phyloP scores from a whole-genome alignment of 1,140 invertebrate genomes.

The Tetramorium simillimum region DNA sequence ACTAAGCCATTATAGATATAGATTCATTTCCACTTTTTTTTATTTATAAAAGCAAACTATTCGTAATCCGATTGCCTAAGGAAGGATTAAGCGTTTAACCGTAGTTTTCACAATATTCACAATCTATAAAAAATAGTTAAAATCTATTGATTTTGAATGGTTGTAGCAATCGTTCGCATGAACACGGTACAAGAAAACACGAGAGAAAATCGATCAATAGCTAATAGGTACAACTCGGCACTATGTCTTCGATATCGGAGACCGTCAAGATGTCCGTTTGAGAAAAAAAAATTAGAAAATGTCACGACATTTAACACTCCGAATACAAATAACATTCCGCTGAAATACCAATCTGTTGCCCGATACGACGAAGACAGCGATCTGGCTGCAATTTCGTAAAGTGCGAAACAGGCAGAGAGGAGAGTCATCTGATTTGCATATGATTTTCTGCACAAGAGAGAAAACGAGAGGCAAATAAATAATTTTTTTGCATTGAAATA shows the following conservation, averaged over 20 bases:
- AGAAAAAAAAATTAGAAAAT: constrained; percentile 16
- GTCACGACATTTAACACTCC: constrained; percentile 49
- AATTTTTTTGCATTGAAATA: constrained; percentile 12
- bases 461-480: constrained; percentile 13
- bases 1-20: not conserved
- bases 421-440: constrained; percentile 46
- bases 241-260: not conserved
- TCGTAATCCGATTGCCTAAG: not conserved
- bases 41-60: not conserved
- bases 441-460: not conserved
- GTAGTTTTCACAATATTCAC: not conserved
- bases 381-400: constrained; percentile 44
- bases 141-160: not conserved
- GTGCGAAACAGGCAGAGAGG: constrained; percentile 23
- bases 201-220: constrained; percentile 3
- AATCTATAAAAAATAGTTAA: not conserved
- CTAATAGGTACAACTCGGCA: not conserved
- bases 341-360: constrained; percentile 41
- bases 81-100: not conserved
- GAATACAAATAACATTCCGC: constrained; percentile 42
- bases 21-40: not conserved
- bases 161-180: not conserved
- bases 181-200: not conserved
- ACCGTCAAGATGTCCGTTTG: not conserved
- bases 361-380: not conserved